A percentile compares a stretch with the other conserved stretches of the same genome.
These are phyloP conservation scores for Corvus hawaiiensis DNA, from an alignment of 2,113 vertebrate genomes.

Conservation along the genomic window DNA sequence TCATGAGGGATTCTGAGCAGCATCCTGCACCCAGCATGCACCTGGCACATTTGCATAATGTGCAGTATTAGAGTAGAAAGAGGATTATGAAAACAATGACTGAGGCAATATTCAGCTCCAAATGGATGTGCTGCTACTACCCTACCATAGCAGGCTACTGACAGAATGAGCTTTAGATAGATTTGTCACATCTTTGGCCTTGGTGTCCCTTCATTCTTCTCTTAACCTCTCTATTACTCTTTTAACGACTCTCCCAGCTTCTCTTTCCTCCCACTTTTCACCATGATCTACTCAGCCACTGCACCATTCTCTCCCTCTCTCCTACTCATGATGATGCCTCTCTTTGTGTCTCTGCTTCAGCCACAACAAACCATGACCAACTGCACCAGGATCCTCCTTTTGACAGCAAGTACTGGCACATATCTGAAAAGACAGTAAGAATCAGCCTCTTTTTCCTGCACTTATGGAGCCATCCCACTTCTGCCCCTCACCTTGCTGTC, in stretches of 20 bases:
- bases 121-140: background rate
- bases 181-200: background rate
- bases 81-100: slow-evolving; percentile 2
- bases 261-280: background rate
- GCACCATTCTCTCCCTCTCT: background rate
- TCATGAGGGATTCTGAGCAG: background rate
- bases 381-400: background rate
- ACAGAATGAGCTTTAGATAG: background rate
- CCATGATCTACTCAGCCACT: background rate
- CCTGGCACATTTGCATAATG: slow-evolving; percentile 27
- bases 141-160: background rate
- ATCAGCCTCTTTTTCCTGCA: background rate
- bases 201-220: background rate
- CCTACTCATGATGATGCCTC: background rate
- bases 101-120: background rate
- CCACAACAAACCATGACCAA: background rate
- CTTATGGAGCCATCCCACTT: background rate
- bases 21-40: slow-evolving; percentile 18
- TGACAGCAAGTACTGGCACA: background rate
- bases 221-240: background rate
- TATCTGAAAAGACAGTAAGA: background rate
- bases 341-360: background rate
- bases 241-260: background rate
- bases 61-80: background rate
- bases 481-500: background rate